A percentile compares a stretch with the other conserved stretches of the same genome.
These are phyloP conservation scores for Sorex araneus DNA, from an alignment of 2,113 vertebrate species.

Conservation along the genomic window DNA sequence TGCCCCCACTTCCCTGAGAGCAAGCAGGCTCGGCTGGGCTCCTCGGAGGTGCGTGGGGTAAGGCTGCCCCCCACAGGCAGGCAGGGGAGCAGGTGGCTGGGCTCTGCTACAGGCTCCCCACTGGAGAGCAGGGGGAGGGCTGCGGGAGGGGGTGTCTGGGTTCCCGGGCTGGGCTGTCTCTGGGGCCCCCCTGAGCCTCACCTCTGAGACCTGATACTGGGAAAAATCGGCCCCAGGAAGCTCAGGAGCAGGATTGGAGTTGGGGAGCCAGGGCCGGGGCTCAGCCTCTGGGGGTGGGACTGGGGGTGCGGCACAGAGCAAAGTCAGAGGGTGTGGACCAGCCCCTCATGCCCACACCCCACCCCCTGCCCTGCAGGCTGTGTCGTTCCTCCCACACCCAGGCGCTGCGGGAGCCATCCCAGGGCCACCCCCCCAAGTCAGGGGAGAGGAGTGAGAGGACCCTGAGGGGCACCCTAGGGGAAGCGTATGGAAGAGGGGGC, in stretches of 20 bases:
- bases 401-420: neutral
- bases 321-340: neutral
- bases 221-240: neutral
- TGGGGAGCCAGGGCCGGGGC: rapidly evolving
- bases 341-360: too few relatives aligned
- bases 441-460: too few relatives aligned
- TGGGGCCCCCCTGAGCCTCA: neutral
- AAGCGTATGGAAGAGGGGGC: too few relatives aligned
- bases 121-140: neutral
- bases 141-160: neutral
- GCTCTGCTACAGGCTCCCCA: constrained; percentile 4
- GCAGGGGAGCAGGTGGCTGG: constrained; percentile 17
- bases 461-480: too few relatives aligned
- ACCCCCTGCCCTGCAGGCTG: neutral
- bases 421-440: neutral
- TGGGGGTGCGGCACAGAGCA: rapidly evolving
- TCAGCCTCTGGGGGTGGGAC: neutral
- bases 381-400: neutral
- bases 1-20: neutral
- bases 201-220: neutral
- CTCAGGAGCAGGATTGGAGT: neutral
- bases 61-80: constrained; percentile 83
- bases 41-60: constrained; percentile 69
- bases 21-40: neutral
- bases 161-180: constrained; percentile 31